Evolutionary conservation across 2,113 vertebrate species (phyloP).

Genomic region (Chrysemys picta): DNA sequence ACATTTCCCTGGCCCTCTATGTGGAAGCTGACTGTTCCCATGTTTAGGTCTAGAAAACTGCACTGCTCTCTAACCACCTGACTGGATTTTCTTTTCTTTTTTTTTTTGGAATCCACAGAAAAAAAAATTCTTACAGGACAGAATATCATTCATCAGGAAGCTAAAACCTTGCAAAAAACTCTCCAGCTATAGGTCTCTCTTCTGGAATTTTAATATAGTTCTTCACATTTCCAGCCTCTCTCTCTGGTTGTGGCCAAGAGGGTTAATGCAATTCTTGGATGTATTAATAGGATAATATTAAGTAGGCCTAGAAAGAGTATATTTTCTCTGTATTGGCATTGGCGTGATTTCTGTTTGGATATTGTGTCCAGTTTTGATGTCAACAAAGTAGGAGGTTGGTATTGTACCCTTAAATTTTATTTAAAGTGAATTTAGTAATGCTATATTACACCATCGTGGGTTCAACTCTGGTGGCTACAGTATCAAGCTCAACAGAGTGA

Average conservation of each 20-base stretch:
- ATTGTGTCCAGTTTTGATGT: not conserved
- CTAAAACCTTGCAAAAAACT: not conserved
- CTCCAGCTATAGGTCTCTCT: not conserved
- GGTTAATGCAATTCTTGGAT: not conserved
- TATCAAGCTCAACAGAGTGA: too few relatives aligned
- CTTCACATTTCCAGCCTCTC: not conserved
- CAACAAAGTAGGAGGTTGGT: not conserved
- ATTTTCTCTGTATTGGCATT: not conserved
- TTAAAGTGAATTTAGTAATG: too few relatives aligned
- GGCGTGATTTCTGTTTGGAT: not conserved
- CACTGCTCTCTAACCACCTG: not conserved
- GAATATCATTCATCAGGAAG: not conserved
- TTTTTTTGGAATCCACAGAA: too few relatives aligned
- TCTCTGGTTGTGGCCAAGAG: not conserved
- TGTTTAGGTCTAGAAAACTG: not conserved
- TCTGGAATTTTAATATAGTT: not conserved
- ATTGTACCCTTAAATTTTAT: too few relatives aligned
- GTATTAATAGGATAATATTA: not conserved
- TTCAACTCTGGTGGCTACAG: too few relatives aligned
- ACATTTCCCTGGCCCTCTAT: not conserved
- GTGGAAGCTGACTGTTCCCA: not conserved
- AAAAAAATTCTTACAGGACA: too few relatives aligned
- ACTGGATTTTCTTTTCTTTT: not conserved
- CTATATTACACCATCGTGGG: too few relatives aligned
- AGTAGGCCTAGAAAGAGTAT: not conserved